Base-by-base conservation (phyloP, 2,113 vertebrate genomes). In the Butastur rufipennis region DNA sequence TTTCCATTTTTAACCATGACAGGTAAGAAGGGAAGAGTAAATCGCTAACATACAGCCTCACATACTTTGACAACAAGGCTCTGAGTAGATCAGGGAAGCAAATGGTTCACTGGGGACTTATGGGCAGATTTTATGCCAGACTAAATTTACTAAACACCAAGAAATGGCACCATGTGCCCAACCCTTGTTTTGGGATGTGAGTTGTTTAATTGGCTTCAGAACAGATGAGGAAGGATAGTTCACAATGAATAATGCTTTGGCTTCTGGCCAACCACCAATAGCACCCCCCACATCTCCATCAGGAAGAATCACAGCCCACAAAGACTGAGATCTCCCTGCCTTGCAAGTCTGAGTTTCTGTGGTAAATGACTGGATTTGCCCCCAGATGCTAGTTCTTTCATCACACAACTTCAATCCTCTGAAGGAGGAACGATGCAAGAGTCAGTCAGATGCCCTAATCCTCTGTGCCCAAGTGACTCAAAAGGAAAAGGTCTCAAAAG, bases 161-260 rank as follows among this genome's bases (percentile, higher is more conserved):
- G 78, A 90, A 95, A 95, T 11, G 48, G 63, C 81, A 96, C 59
- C 70, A 47, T 29, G 86, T 78, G 78, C 89, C 86, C 86, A 85
- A n/a, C 26, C 55, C 70, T 71, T 82, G 79, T 66, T 96, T 70
- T 43, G 89, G 56, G 70, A 70, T 20, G 29, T 2, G 11, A 77
- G 55, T 29, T 75, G 59, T 65, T 81, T 82, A 74, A 90, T 9
- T 78, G 86, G 55, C 34, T 95, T 61, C 79, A 72, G 59, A 78
- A 56, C n/a, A 81, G 86, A 90, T 29, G 65, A 88, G 70, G 78
- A 81, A 70, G 11, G 17, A 50, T 25, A 70, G 74, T 16, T 78
- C 65, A 70, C 36, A 1, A 10, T 68, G 79, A 88, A 52, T 66
- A 94, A 95, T 6, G 22, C 82, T 78, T 43, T 78, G 59, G 40